Evolutionary conservation across 2,888 invertebrate species (phyloP).

Genomic region (Alcis repandata): DNA sequence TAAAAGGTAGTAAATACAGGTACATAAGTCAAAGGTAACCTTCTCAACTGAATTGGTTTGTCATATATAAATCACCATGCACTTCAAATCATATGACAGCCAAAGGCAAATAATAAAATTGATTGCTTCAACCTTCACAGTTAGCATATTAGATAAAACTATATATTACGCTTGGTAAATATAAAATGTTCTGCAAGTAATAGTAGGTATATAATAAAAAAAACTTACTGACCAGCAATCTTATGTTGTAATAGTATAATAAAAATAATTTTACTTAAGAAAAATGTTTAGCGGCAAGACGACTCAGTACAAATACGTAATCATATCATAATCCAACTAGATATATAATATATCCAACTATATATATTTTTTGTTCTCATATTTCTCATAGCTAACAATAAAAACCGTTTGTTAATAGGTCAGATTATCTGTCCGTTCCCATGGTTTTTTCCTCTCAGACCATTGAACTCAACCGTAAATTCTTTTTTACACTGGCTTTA

Average conservation of each 20-base stretch:
- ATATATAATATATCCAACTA: neutral
- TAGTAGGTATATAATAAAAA: neutral
- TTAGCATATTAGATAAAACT: slow-evolving; percentile 1
- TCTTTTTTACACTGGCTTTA: slow-evolving; percentile 45
- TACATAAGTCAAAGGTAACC: neutral
- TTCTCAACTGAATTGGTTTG: neutral
- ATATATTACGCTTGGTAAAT: neutral
- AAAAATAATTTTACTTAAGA: neutral
- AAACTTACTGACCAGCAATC: neutral
- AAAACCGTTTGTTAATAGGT: slow-evolving; percentile 17
- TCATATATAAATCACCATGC: neutral
- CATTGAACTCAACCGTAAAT: slow-evolving; percentile 35
- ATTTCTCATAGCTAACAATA: slow-evolving; percentile 11
- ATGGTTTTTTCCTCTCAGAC: slow-evolving; percentile 31
- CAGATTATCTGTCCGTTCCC: slow-evolving; percentile 18
- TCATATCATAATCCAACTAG: neutral
- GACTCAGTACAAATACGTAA: neutral
- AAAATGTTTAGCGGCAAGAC: neutral
- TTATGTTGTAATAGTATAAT: slow-evolving; percentile 3
- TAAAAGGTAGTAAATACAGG: neutral
- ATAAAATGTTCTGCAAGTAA: slow-evolving; percentile 1
- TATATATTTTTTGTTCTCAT: slow-evolving; percentile 2
- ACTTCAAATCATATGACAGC: slow-evolving; percentile 5
- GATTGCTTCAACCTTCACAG: slow-evolving; percentile 15
- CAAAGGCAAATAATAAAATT: slow-evolving; percentile 14